A percentile compares a stretch with the other conserved stretches of the same genome.
Evolutionary conservation across 92 coral and sea anemone genomes (phyloP).

Genomic region (Epizoanthus stellaris): DNA sequence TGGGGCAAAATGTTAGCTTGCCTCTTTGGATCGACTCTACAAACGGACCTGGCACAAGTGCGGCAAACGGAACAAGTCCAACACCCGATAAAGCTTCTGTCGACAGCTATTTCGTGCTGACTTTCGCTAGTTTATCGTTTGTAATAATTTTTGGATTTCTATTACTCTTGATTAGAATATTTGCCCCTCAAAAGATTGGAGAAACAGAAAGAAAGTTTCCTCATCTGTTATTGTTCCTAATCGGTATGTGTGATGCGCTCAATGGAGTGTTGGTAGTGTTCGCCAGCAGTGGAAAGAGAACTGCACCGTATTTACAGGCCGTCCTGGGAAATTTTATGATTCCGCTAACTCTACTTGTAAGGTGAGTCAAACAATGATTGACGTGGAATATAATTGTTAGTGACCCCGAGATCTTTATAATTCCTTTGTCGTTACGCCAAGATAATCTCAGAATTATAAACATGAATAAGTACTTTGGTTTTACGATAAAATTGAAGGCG

Average conservation of each 20-base stretch:
- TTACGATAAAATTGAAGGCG: too few species aligned
- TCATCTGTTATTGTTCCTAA: slow-evolving; percentile 60
- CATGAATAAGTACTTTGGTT: neutral
- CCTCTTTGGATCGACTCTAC: slow-evolving; percentile 90
- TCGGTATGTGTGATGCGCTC: slow-evolving; percentile 80
- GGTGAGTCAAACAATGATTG: slow-evolving; percentile 53
- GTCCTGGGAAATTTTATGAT: slow-evolving; percentile 83
- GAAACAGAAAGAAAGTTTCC: slow-evolving; percentile 77
- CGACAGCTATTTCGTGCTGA: slow-evolving; percentile 81
- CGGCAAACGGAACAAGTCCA: slow-evolving; percentile 4
- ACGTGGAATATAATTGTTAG: neutral
- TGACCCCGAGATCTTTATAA: neutral
- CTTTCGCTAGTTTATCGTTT: slow-evolving; percentile 71
- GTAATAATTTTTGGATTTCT: slow-evolving; percentile 78
- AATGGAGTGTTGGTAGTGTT: slow-evolving; percentile 79
- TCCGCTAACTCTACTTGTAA: slow-evolving; percentile 70
- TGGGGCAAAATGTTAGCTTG: slow-evolving; percentile 73
- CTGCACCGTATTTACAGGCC: slow-evolving; percentile 94
- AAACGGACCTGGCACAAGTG: neutral
- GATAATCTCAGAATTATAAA: neutral
- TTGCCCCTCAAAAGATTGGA: slow-evolving; percentile 63
- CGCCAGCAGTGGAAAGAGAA: slow-evolving; percentile 78
- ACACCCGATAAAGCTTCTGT: slow-evolving; percentile 25
- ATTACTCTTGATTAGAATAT: slow-evolving; percentile 34
- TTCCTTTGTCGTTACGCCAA: neutral